Conservation (phyloP, 1,140 invertebrate species). For the Ylistrum balloti region DNA sequence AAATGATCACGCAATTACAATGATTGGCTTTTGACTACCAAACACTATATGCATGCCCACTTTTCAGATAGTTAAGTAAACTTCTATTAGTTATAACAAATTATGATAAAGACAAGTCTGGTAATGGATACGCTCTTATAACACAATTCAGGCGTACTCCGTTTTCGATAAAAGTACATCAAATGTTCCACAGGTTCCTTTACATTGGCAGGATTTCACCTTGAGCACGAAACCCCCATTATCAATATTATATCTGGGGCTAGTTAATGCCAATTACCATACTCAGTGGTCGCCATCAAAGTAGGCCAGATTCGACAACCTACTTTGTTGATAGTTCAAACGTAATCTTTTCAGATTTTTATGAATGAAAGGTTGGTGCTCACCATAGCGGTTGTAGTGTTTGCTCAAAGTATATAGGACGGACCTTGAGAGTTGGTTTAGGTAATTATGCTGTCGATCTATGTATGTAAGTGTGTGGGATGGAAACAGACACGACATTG, state of each 20-base stretch:
- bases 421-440: neutral
- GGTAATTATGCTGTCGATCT: neutral
- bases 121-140: too few relatives aligned
- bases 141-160: neutral
- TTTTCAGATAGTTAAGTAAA: too few relatives aligned
- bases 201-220: neutral
- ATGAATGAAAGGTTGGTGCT: conserved; percentile 5
- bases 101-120: too few relatives aligned
- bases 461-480: too few relatives aligned
- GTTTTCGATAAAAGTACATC: neutral
- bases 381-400: neutral
- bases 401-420: neutral
- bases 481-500: too few relatives aligned
- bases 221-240: neutral
- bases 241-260: neutral
- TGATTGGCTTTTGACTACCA: too few relatives aligned
- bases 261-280: neutral
- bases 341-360: neutral
- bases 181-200: neutral
- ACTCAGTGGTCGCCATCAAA: neutral
- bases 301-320: neutral
- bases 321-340: neutral
- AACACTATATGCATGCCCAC: too few relatives aligned
- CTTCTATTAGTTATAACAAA: too few relatives aligned
- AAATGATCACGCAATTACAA: too few relatives aligned